Evolutionary conservation across 2,888 invertebrate genomes (phyloP).

Genomic region (Didymodactylos carnosus): DNA sequence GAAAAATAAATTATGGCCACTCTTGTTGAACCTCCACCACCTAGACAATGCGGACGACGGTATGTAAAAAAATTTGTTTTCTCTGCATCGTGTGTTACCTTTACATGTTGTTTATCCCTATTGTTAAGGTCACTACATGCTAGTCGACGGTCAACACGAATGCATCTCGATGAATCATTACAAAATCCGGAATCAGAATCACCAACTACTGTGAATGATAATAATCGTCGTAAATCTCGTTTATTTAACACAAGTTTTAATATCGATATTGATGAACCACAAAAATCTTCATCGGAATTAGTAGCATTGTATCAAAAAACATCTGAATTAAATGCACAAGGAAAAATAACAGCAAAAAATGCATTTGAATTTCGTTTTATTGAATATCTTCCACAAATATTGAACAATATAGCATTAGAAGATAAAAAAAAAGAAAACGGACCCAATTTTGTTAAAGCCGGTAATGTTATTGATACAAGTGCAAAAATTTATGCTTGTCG

Average conservation of each 20-base stretch:
- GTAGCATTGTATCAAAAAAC: background rate
- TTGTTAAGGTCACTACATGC: too few species aligned
- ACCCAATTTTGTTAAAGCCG: background rate
- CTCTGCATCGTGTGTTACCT: too few species aligned
- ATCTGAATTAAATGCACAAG: background rate
- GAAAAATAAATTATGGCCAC: too few species aligned
- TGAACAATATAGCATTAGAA: constrained; percentile 35
- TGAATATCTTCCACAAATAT: constrained; percentile 57
- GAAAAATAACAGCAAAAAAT: constrained; percentile 64
- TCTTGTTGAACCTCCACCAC: too few species aligned
- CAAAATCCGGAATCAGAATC: too few species aligned
- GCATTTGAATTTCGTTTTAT: constrained; percentile 68
- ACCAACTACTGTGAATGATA: too few species aligned
- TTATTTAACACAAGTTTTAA: background rate
- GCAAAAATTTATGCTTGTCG: constrained; percentile 66
- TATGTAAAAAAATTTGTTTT: too few species aligned
- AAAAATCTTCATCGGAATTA: background rate
- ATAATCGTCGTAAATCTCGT: background rate
- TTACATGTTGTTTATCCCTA: too few species aligned
- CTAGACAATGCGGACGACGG: too few species aligned
- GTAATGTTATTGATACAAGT: constrained; percentile 42
- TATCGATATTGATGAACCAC: background rate
- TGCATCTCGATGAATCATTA: too few species aligned
- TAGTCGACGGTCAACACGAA: too few species aligned
- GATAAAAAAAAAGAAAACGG: background rate